Base-by-base conservation (phyloP, 2,113 vertebrate genomes). In the Engraulis encrasicolus region DNA sequence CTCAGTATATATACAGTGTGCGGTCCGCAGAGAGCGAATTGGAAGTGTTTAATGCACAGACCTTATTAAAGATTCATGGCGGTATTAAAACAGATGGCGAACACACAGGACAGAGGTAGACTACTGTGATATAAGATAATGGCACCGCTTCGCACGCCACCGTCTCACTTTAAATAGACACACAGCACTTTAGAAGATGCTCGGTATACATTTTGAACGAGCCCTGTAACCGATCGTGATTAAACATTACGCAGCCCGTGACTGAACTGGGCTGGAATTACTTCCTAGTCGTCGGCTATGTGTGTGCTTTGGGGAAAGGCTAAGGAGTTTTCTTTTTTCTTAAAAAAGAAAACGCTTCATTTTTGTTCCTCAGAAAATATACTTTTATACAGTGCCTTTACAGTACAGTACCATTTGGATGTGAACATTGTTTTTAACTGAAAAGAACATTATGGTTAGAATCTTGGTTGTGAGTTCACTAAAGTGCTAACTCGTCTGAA, bases 1-100 rank as follows among this genome's bases (percentile, higher is more conserved):
- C 83, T 81, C 78, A 79, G 78, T 52, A n/a, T n/a, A 84, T 38
- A 82, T 50, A 66, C 58, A 6, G 54, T 58, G 23, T n/a, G 6
- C 54, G 7, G 78, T 50, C 71, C 81, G 82, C 50, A 79, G 36
- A 52, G 36, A 86, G 45, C 31, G 38, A 66, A 66, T 74, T 74
- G 79, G 81, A 82, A 86, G 80, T 84, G 81, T 84, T 87, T 87
- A 84, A 82, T 87, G 80, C 45, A 82, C 38, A 74, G 61, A 20
- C 50, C 78, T 14, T 23, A 78, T 81, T 85, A 88, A 79, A 74
- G 81, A 85, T 85, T 85, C 74, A 86, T 78, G 14, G 19, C 19
- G 58, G 54, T 54, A 50, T 83, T 85, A 85, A 81, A 71, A 23
- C 49, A 86, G 85, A 85, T 17, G 48, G 27, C 23, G 79, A 83